These are phyloP conservation scores for Loriculus beryllinus DNA, from an alignment of 2,797 vertebrate genomes.

Conservation along the genomic window DNA sequence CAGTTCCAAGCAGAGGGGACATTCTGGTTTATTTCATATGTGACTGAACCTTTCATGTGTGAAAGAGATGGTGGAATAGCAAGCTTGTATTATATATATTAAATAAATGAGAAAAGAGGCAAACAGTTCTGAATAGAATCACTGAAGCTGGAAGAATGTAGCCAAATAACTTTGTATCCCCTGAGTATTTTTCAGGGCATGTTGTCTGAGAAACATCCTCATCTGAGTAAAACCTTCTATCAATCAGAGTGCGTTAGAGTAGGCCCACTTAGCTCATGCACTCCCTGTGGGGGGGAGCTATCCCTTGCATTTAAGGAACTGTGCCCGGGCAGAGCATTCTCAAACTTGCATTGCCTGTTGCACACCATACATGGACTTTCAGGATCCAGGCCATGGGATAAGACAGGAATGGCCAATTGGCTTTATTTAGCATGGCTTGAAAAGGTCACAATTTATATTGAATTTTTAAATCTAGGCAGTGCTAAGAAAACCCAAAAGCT, in stretches of 20 bases:
- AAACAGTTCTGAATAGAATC: not conserved
- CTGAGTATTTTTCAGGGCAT: not conserved
- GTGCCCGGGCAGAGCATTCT: not conserved
- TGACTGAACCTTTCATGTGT: not conserved
- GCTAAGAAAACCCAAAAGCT: conserved; percentile 30
- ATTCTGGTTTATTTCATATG: not conserved
- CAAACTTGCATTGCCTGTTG: not conserved
- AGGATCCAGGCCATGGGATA: conserved; percentile 16
- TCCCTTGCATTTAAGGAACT: not conserved
- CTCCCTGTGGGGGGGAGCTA: not conserved
- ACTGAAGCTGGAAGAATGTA: not conserved
- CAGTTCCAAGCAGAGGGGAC: not conserved
- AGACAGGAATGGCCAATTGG: conserved; percentile 6
- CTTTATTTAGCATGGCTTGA: conserved; percentile 50
- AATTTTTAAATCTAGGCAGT: conserved; percentile 45
- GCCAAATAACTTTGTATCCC: not conserved
- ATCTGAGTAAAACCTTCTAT: not conserved
- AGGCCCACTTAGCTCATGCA: not conserved
- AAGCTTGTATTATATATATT: not conserved
- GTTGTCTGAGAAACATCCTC: not conserved
- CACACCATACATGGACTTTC: conserved; percentile 58
- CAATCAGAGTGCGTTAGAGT: not conserved
- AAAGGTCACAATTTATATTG: conserved; percentile 33
- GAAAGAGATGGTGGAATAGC: not conserved
- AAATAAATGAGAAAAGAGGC: not conserved